Evolutionary conservation across 2,797 vertebrate genomes (phyloP).

Genomic region (Neosilurus mollespiculum): DNA sequence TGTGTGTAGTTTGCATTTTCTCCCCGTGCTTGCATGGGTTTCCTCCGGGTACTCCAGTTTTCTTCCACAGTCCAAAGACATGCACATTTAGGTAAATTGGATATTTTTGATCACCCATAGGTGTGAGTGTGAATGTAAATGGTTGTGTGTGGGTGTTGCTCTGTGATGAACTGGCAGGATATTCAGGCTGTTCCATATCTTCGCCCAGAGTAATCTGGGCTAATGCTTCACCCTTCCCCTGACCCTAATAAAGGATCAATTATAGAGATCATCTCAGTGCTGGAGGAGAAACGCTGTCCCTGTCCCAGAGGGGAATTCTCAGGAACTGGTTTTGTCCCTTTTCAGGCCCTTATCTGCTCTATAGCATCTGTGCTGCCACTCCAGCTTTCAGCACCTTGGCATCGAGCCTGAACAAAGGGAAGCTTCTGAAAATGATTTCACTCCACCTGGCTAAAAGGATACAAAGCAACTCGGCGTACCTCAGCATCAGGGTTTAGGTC

Average conservation of each 20-base stretch:
- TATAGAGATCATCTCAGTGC: neutral
- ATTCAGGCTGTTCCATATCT: no score
- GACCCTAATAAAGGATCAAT: neutral
- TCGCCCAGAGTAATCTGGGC: no score
- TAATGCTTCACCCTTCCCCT: no score
- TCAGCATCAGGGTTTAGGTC: slow-evolving; percentile 8
- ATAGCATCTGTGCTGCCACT: neutral
- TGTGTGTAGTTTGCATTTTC: no score
- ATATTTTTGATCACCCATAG: no score
- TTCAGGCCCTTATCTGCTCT: slow-evolving; percentile 21
- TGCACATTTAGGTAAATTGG: no score
- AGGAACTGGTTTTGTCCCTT: slow-evolving; percentile 15
- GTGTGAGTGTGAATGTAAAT: no score
- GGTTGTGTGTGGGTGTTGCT: no score
- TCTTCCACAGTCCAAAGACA: no score
- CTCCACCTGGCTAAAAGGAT: slow-evolving; percentile 10
- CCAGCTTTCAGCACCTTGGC: slow-evolving; percentile 18
- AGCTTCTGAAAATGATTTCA: slow-evolving; percentile 34
- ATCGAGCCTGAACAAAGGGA: slow-evolving; percentile 25
- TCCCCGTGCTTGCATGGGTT: no score
- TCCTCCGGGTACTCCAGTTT: no score
- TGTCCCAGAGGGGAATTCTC: slow-evolving; percentile 8
- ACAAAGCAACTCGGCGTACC: slow-evolving; percentile 22
- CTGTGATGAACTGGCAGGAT: no score
- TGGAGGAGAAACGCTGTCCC: neutral